Evolutionary conservation across 1,140 invertebrate species (phyloP).

Genomic region (Trigoniulus corallinus): DNA sequence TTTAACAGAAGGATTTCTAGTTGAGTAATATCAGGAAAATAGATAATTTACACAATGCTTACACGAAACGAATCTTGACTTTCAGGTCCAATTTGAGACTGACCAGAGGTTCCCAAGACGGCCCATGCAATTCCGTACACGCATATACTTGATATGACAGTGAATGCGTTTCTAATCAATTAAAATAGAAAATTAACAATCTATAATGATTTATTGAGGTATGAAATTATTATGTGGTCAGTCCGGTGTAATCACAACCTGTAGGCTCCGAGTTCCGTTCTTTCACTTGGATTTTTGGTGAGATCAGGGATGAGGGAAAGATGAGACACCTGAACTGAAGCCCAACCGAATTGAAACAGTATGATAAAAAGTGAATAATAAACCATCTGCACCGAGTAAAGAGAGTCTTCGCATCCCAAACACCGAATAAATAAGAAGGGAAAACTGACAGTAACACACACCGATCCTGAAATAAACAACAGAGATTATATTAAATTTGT

Average conservation of each 20-base stretch:
- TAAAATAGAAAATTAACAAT: not conserved
- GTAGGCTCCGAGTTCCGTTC: slow-evolving; percentile 74
- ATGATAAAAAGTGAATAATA: slow-evolving; percentile 81
- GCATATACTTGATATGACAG: slow-evolving; percentile 56
- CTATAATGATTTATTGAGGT: not conserved
- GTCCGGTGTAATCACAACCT: slow-evolving; percentile 35
- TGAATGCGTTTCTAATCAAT: slow-evolving; percentile 57
- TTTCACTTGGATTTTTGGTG: slow-evolving; percentile 54
- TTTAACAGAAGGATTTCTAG: not conserved
- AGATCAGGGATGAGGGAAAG: slow-evolving; percentile 73
- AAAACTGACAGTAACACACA: slow-evolving; percentile 62
- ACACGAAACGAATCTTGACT: slow-evolving; percentile 60
- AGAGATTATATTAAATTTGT: not conserved
- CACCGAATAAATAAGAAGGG: slow-evolving; percentile 80
- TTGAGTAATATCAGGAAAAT: not conserved
- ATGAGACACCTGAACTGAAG: slow-evolving; percentile 84
- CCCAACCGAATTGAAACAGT: slow-evolving; percentile 95
- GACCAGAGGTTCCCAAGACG: slow-evolving; percentile 34
- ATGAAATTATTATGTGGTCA: not conserved
- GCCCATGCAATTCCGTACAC: slow-evolving; percentile 62
- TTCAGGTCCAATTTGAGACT: slow-evolving; percentile 41
- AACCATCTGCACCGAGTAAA: slow-evolving; percentile 55
- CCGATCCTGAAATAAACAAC: slow-evolving; percentile 40
- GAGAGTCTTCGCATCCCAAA: slow-evolving; percentile 42
- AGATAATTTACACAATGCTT: slow-evolving; percentile 12